Base-by-base conservation (phyloP, 2,888 invertebrate genomes). In the Imbricaverruca yamaguchii region DNA sequence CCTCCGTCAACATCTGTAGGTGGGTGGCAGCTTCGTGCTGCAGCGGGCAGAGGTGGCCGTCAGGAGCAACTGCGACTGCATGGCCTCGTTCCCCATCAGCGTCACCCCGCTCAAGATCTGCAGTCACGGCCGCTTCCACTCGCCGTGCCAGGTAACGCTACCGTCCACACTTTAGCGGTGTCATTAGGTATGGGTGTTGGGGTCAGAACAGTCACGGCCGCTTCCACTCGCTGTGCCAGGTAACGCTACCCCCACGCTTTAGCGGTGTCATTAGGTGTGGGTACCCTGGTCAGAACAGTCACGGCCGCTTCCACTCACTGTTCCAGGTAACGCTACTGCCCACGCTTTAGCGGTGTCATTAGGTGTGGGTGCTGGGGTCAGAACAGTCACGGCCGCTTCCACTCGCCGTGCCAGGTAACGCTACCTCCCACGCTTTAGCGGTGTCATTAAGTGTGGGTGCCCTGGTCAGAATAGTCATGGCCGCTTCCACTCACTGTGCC, bases 21-120 rank as follows among this genome's bases (percentile, higher is more conserved):
- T 23, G 57, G 79, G 79, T 2, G 79, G 79, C 56, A 79, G 79
- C 18, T 79, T 79, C 15, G 79, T 79, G 15, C 79, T 79, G 25
- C 79, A 79, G 79, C 56, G 79, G 25, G 79, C 79, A n/a, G 59
- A 23, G 57, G 25, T 79, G 13, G 13, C 57, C 56, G 23, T 79
- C 57, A 56, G 56, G n/a, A 25, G 59, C 79, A 79, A 79, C 79
- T 79, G 79, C 57, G 59, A 57, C 57, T 79, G 79, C 79, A 79
- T 79, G 57, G 12, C 57, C 23, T 79, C 79, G 57, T 79, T 56
- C 57, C 79, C 79, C 57, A 59, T 79, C 25, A 79, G 18, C 79
- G 18, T 79, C 6, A 79, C 79, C 2, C 79, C 79, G 79, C 57
- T 79, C 23, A 79, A 59, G 25, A 23, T 79, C 79, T 79, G 79